These are phyloP conservation scores for Tragulus kanchil DNA, from an alignment of 2,113 vertebrate species.

Conservation along the genomic window DNA sequence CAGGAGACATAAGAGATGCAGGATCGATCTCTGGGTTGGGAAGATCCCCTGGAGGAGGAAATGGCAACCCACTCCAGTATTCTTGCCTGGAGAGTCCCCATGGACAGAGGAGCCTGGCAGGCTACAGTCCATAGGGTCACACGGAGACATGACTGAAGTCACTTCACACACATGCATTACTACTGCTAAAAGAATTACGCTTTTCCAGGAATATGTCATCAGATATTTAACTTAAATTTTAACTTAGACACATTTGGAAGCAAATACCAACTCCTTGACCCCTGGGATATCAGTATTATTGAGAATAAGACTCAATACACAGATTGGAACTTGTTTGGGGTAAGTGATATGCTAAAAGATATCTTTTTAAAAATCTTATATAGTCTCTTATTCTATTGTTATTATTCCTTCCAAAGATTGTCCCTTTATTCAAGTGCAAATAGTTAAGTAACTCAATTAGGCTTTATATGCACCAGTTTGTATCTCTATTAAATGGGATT, in stretches of 20 bases:
- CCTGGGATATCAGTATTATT: background rate
- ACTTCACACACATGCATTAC: background rate
- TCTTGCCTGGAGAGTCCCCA: background rate
- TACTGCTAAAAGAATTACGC: background rate
- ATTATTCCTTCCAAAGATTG: conserved; percentile 5
- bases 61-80: background rate
- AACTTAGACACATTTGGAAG: background rate
- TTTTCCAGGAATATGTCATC: background rate
- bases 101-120: background rate
- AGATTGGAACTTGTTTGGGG: background rate
- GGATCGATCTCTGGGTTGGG: background rate
- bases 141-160: background rate
- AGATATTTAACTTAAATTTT: conserved; percentile 1
- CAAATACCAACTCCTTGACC: background rate
- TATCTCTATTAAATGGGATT: background rate
- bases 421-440: background rate
- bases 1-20: background rate
- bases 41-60: background rate
- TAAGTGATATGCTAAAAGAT: background rate
- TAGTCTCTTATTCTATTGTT: background rate
- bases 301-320: background rate
- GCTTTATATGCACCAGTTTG: background rate
- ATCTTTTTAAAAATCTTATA: background rate
- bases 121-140: background rate
- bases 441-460: background rate